Conservation (phyloP, 2,888 invertebrate genomes). For the Folsomia manolachei region DNA sequence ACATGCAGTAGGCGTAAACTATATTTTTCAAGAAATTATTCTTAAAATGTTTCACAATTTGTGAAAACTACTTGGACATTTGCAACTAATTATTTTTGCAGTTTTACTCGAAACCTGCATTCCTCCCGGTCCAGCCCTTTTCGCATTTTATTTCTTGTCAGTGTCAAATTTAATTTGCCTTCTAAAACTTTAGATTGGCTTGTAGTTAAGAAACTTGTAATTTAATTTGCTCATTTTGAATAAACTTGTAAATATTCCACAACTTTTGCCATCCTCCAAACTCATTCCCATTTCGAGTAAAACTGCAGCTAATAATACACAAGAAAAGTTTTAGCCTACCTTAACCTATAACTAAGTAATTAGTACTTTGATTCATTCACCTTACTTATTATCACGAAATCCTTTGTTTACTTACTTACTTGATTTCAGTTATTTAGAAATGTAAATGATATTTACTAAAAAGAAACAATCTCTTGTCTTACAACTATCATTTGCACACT, state of each 20-base stretch:
- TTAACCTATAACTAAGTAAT: neutral
- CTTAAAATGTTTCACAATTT: neutral
- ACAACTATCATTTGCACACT: too few relatives aligned
- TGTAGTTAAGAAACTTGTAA: too few relatives aligned
- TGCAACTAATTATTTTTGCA: too few relatives aligned
- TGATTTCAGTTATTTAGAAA: neutral
- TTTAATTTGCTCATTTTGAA: too few relatives aligned
- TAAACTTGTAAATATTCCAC: too few relatives aligned
- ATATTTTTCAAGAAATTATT: neutral
- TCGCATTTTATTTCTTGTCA: slow-evolving; percentile 2
- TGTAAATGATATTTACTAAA: neutral
- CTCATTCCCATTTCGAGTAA: slow-evolving; percentile 11
- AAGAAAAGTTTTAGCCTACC: too few relatives aligned
- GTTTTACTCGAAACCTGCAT: slow-evolving; percentile 14
- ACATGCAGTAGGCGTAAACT: neutral
- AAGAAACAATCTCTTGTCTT: neutral
- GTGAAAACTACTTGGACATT: too few relatives aligned
- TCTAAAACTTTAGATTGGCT: too few relatives aligned
- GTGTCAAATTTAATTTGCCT: too few relatives aligned
- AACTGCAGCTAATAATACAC: too few relatives aligned
- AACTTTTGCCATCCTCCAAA: too few relatives aligned
- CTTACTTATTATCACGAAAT: slow-evolving; percentile 12
- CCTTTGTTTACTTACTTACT: slow-evolving; percentile 7
- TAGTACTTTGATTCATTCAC: neutral
- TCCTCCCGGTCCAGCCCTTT: slow-evolving; percentile 18